Conservation (phyloP, 2,113 vertebrate genomes). For the Campylorhamphus procurvoides region DNA sequence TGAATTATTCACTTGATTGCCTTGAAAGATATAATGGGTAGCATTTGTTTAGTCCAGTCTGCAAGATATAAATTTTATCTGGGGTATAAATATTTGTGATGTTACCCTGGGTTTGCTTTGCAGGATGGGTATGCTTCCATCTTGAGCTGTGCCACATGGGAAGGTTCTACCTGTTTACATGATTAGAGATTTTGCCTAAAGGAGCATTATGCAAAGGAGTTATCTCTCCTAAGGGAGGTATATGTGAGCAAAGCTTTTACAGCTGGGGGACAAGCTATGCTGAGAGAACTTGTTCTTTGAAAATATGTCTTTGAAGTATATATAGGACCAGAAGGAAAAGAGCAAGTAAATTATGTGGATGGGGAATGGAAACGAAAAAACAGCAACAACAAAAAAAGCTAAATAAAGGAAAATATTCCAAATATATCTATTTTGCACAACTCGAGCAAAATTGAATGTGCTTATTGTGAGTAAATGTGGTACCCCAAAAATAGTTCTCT, state of each 20-base stretch:
- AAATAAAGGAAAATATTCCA: background rate
- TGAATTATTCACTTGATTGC: background rate
- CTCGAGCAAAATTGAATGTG: background rate
- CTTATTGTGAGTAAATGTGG: background rate
- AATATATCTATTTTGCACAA: background rate
- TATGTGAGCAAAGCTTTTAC: slow-evolving; percentile 25
- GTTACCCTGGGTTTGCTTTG: background rate
- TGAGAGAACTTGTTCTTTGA: slow-evolving; percentile 26
- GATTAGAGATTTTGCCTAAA: slow-evolving; percentile 24
- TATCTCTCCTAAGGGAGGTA: background rate
- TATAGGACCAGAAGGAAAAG: slow-evolving; percentile 30
- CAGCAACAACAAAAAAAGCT: background rate
- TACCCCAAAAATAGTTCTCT: background rate
- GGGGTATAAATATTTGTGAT: background rate
- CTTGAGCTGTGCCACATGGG: background rate
- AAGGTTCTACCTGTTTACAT: slow-evolving; percentile 30
- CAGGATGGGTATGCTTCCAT: background rate
- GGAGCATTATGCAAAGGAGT: slow-evolving; percentile 11
- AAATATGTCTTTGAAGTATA: slow-evolving; percentile 37
- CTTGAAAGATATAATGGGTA: background rate
- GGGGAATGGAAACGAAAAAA: background rate
- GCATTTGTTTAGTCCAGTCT: background rate
- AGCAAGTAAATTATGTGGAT: background rate
- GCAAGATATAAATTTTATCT: slow-evolving; percentile 17
- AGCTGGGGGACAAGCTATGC: background rate